These are phyloP conservation scores for Sebastes nivosus DNA, from an alignment of 2,797 vertebrate genomes.

Conservation along the genomic window DNA sequence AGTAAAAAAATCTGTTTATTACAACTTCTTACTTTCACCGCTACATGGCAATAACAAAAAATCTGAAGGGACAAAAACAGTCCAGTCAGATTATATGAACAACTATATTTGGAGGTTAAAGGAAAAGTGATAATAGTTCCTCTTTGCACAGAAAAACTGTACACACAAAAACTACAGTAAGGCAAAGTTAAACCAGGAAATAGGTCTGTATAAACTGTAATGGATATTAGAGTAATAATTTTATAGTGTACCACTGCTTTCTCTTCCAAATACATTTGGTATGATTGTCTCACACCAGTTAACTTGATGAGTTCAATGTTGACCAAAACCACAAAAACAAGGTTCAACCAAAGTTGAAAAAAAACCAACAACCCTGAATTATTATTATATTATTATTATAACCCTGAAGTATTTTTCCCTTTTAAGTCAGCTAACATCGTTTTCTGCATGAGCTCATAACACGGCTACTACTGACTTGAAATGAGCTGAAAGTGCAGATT, in stretches of 20 bases:
- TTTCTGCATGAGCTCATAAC: not conserved
- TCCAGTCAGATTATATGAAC: not conserved
- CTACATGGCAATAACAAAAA: not conserved
- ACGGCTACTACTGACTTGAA: not conserved
- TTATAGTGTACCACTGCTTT: not conserved
- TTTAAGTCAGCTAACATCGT: not conserved
- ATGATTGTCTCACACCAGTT: not conserved
- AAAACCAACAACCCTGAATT: not conserved
- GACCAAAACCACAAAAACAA: not conserved
- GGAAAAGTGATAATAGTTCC: not conserved
- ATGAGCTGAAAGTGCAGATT: not conserved
- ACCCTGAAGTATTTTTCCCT: not conserved
- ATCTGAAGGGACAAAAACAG: not conserved
- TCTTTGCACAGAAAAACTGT: no score
- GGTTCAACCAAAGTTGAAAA: not conserved
- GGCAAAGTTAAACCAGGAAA: not conserved
- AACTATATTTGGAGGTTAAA: not conserved
- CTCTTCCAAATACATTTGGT: not conserved
- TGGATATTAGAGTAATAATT: not conserved
- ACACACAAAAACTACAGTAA: not conserved
- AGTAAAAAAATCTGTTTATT: not conserved
- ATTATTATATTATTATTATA: not conserved
- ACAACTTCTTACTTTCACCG: not conserved
- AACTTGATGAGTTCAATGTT: not conserved
- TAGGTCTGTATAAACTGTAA: not conserved